Evolutionary conservation across 1,140 invertebrate species (phyloP).

Genomic region (Cepaea nemoralis): DNA sequence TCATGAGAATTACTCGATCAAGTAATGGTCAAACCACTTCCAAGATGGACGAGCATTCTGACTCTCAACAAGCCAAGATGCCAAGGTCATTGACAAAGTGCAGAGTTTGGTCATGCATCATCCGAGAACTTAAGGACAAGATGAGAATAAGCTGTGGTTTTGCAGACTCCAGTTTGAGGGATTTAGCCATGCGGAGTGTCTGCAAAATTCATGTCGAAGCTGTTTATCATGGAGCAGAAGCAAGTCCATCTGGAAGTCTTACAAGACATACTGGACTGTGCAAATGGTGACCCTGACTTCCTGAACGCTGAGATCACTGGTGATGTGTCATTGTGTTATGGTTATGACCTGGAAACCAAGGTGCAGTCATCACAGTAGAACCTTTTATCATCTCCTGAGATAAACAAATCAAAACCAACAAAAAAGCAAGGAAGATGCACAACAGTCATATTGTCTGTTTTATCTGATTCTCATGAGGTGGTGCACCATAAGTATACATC

Average conservation of each 20-base stretch:
- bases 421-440: not conserved
- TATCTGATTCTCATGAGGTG: not conserved
- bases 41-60: not conserved
- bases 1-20: not conserved
- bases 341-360: not conserved
- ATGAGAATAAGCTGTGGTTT: not conserved
- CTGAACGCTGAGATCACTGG: conserved; percentile 1
- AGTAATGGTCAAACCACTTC: not conserved
- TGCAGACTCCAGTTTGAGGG: not conserved
- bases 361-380: not conserved
- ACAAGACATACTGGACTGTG: not conserved
- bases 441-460: not conserved
- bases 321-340: not conserved
- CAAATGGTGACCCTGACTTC: not conserved
- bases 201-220: not conserved
- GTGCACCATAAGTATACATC: not conserved
- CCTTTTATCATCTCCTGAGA: not conserved
- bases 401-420: no score
- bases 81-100: not conserved
- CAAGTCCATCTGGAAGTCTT: not conserved
- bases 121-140: not conserved
- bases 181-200: not conserved
- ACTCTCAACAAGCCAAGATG: not conserved
- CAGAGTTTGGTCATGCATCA: not conserved
- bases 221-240: not conserved